These are phyloP conservation scores for Brachypalpus laphriformis DNA, from an alignment of 2,888 invertebrate species.

Conservation along the genomic window DNA sequence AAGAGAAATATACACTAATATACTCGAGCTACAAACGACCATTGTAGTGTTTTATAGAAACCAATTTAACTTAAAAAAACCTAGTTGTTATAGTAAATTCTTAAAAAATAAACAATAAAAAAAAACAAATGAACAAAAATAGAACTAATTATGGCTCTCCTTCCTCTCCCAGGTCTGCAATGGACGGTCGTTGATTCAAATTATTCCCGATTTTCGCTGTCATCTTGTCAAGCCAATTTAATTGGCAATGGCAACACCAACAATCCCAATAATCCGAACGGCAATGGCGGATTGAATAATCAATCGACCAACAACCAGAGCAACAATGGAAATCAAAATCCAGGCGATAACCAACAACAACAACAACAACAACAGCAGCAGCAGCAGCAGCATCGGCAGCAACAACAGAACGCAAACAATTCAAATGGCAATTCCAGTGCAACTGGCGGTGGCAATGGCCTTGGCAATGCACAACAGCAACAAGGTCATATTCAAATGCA, in stretches of 20 bases:
- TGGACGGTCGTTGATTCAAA: slow-evolving; percentile 93
- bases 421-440: slow-evolving; percentile 54
- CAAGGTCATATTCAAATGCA: slow-evolving; percentile 77
- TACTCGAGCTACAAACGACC: slow-evolving; percentile 5
- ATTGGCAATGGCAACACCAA: slow-evolving; percentile 82
- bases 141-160: slow-evolving; percentile 80
- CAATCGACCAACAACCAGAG: slow-evolving; percentile 79
- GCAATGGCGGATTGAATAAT: slow-evolving; percentile 77
- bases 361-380: slow-evolving; percentile 76
- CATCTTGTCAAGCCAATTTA: slow-evolving; percentile 86
- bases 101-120: slow-evolving; percentile 62
- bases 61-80: slow-evolving; percentile 77
- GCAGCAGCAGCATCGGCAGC: slow-evolving; percentile 77
- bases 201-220: slow-evolving; percentile 89
- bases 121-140: slow-evolving; percentile 69
- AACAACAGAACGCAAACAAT: slow-evolving; percentile 75
- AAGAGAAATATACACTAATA: slow-evolving; percentile 41
- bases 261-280: slow-evolving; percentile 79
- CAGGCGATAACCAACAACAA: slow-evolving; percentile 75
- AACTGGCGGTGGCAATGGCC: slow-evolving; percentile 68
- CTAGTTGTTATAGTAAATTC: slow-evolving; percentile 60
- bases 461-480: slow-evolving; percentile 76
- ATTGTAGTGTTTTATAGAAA: slow-evolving; percentile 28
- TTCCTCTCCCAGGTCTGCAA: slow-evolving; percentile 90
- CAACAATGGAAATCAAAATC: slow-evolving; percentile 76